These are phyloP conservation scores for Columba guinea DNA, from an alignment of 2,797 vertebrate species.

Conservation along the genomic window DNA sequence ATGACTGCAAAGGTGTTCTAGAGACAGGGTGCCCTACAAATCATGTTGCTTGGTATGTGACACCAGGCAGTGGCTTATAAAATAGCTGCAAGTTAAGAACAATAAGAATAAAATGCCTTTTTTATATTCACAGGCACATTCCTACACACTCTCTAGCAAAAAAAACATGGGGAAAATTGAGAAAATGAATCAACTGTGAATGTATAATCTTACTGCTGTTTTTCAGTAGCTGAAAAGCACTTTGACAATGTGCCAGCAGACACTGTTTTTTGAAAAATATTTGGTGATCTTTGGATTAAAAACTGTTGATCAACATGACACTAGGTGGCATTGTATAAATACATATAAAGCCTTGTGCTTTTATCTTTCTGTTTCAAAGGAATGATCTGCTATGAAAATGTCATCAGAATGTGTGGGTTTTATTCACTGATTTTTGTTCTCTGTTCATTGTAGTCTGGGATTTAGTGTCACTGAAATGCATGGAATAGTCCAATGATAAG, in stretches of 20 bases:
- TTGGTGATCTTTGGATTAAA: neutral
- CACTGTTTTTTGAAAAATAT: neutral
- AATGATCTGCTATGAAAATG: neutral
- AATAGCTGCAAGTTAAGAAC: neutral
- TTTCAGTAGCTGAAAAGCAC: neutral
- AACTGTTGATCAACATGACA: neutral
- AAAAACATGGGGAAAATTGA: fast-evolving
- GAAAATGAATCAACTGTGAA: neutral
- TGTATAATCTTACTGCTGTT: neutral
- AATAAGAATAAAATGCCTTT: neutral
- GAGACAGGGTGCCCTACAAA: neutral
- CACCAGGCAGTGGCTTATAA: neutral
- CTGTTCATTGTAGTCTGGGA: neutral
- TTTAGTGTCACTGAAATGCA: neutral
- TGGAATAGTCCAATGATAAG: neutral
- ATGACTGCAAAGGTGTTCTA: neutral
- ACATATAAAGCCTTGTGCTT: neutral
- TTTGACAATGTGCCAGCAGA: neutral
- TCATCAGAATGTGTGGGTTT: neutral
- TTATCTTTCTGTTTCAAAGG: neutral
- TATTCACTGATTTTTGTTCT: neutral
- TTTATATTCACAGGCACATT: neutral
- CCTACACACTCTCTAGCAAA: neutral
- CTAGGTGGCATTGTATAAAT: slow-evolving; percentile 66
- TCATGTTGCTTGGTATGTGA: fast-evolving